Conservation (phyloP, 2,113 vertebrate genomes). For the Paramormyrops kingsleyae region DNA sequence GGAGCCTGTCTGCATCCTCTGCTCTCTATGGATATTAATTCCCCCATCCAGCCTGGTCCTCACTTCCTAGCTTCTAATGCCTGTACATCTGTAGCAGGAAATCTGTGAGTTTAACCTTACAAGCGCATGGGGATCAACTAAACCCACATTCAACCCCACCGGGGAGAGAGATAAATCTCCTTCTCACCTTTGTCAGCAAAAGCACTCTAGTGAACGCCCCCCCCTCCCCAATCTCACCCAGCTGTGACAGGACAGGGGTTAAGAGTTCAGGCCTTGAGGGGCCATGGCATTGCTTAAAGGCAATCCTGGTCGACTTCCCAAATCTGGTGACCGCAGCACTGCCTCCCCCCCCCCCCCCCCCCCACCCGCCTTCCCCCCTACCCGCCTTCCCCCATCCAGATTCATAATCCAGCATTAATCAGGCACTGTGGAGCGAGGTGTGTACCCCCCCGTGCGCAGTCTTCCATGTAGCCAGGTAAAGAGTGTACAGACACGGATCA, state of each 20-base stretch:
- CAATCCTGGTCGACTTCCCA: constrained; percentile 45
- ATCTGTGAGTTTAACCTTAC: constrained; percentile 84
- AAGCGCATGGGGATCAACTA: constrained; percentile 60
- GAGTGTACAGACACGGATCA: constrained; percentile 22
- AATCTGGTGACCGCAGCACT: neutral
- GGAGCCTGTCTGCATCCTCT: neutral
- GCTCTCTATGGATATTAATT: constrained; percentile 35
- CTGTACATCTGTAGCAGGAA: constrained; percentile 77
- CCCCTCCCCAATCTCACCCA: constrained; percentile 20
- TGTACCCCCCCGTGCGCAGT: neutral
- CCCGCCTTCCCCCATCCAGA: neutral
- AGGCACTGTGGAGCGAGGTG: neutral
- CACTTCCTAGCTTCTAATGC: constrained; percentile 65
- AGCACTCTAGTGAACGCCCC: constrained; percentile 16
- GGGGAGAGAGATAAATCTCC: constrained; percentile 73
- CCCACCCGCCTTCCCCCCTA: neutral
- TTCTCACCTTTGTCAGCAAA: constrained; percentile 66
- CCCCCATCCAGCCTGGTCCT: constrained; percentile 35
- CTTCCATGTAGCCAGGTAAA: constrained; percentile 7
- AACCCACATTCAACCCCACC: constrained; percentile 52
- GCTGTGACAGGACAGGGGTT: constrained; percentile 58
- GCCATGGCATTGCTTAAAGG: constrained; percentile 54
- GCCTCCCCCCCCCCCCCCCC: no score
- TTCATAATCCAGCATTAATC: neutral
- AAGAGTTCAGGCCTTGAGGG: constrained; percentile 51